These are phyloP conservation scores for Spheniscus humboldti DNA, from an alignment of 2,797 vertebrate species.

Conservation along the genomic window DNA sequence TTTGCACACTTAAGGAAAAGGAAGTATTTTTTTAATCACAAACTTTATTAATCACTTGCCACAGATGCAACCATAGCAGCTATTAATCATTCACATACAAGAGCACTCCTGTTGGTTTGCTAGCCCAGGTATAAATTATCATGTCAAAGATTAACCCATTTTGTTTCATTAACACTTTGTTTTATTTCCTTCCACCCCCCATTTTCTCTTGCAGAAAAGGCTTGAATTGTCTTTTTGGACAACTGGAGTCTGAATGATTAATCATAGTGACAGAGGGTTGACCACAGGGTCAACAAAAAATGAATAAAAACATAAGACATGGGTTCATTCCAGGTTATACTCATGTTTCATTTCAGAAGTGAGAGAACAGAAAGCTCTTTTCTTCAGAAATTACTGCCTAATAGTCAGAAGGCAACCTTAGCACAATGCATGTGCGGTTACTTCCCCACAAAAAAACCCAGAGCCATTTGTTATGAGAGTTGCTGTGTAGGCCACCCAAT, in stretches of 20 bases:
- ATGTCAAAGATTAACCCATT: slow-evolving; percentile 72
- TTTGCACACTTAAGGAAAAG: slow-evolving; percentile 41
- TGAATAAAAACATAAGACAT: slow-evolving; percentile 68
- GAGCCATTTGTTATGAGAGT: slow-evolving; percentile 61
- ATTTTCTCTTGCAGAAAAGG: slow-evolving; percentile 50
- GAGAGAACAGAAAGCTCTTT: background rate
- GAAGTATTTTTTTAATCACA: slow-evolving; percentile 52
- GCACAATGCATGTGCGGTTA: background rate
- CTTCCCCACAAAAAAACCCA: background rate
- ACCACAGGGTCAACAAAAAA: slow-evolving; percentile 68
- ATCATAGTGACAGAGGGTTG: slow-evolving; percentile 67
- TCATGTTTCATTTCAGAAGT: slow-evolving; percentile 29
- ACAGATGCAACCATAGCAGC: slow-evolving; percentile 40
- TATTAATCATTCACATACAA: slow-evolving; percentile 71
- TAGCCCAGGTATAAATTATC: slow-evolving; percentile 69
- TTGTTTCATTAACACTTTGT: slow-evolving; percentile 68
- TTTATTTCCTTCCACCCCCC: slow-evolving; percentile 38
- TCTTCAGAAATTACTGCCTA: slow-evolving; percentile 51
- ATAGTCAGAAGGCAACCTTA: slow-evolving; percentile 48
- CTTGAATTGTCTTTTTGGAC: slow-evolving; percentile 65
- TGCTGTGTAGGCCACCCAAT: slow-evolving; percentile 60
- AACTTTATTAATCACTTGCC: slow-evolving; percentile 76
- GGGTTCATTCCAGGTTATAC: slow-evolving; percentile 68
- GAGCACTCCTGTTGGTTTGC: slow-evolving; percentile 56
- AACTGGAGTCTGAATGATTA: slow-evolving; percentile 72